Percentiles rank a stretch among this genome's conserved stretches.
Evolutionary conservation across 2,888 invertebrate genomes (phyloP).

Genomic region (Acronicta aceris): DNA sequence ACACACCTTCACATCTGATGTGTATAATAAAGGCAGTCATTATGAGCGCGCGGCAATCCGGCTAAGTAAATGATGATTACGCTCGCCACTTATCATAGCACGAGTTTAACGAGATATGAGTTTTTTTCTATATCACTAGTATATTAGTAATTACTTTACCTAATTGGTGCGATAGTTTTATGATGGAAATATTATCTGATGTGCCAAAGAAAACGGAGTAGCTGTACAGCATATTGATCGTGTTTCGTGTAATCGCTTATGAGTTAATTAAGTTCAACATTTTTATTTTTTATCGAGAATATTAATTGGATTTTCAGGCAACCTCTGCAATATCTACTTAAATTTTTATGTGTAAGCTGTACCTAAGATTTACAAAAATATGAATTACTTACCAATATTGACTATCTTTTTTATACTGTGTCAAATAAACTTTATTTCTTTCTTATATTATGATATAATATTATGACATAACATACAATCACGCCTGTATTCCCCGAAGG

Average conservation of each 20-base stretch:
- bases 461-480: no score
- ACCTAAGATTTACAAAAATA: no score
- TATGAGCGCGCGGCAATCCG: constrained; percentile 35
- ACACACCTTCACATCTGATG: constrained; percentile 28
- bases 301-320: no score
- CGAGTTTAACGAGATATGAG: constrained; percentile 40
- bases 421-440: no score
- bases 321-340: no score
- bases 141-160: constrained; percentile 28
- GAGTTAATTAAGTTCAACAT: neutral
- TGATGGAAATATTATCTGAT: constrained; percentile 22
- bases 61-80: constrained; percentile 54
- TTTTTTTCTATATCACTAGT: constrained; percentile 24
- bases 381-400: no score
- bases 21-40: constrained; percentile 44
- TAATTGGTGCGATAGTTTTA: constrained; percentile 34
- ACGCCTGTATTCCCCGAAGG: no score
- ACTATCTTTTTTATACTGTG: no score
- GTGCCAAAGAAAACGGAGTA: constrained; percentile 15
- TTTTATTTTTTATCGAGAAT: neutral
- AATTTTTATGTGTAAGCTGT: no score
- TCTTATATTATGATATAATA: no score
- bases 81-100: constrained; percentile 46
- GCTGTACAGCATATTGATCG: neutral
- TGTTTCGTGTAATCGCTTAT: constrained; percentile 4